Percentiles rank a stretch among this genome's conserved stretches.
These are phyloP conservation scores for Pemphredon lugubris DNA, from an alignment of 2,888 invertebrate genomes.

Conservation along the genomic window DNA sequence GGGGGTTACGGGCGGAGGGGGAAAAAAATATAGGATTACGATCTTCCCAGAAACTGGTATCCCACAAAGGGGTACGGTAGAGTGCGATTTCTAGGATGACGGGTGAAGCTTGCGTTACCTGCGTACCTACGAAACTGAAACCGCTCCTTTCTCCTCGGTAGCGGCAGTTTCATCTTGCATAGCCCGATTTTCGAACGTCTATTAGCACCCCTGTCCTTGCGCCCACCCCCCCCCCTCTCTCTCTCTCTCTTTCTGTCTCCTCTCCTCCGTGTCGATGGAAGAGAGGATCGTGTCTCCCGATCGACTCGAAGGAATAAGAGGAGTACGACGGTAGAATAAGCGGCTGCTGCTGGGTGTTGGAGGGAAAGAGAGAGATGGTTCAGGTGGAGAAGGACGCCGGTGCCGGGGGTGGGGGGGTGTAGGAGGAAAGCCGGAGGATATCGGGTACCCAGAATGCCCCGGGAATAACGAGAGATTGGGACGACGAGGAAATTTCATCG, in stretches of 20 bases:
- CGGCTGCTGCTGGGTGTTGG: no score
- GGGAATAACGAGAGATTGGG: slow-evolving; percentile 68
- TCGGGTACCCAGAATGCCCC: slow-evolving; percentile 60
- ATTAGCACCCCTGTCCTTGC: no score
- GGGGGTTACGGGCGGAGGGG: no score
- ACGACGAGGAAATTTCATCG: slow-evolving; percentile 67
- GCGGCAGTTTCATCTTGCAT: not conserved
- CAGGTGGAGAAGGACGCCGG: slow-evolving; percentile 10
- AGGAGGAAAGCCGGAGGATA: slow-evolving; percentile 57
- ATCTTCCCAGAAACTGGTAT: no score
- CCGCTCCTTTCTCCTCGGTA: no score
- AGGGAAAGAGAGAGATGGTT: not conserved
- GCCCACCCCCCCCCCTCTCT: no score
- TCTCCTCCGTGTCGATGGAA: slow-evolving; percentile 11
- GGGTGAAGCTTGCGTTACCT: no score
- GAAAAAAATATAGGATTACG: no score
- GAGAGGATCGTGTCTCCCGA: slow-evolving; percentile 27
- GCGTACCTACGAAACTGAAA: no score
- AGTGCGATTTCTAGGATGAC: no score
- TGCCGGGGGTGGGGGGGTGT: no score
- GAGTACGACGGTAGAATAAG: slow-evolving; percentile 30
- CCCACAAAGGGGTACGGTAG: no score
- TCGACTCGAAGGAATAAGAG: slow-evolving; percentile 39
- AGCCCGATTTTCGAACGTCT: slow-evolving; percentile 38
- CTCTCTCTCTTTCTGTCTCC: not conserved